Conservation (phyloP, 2,888 invertebrate species). For the Boloria euphrosyne region DNA sequence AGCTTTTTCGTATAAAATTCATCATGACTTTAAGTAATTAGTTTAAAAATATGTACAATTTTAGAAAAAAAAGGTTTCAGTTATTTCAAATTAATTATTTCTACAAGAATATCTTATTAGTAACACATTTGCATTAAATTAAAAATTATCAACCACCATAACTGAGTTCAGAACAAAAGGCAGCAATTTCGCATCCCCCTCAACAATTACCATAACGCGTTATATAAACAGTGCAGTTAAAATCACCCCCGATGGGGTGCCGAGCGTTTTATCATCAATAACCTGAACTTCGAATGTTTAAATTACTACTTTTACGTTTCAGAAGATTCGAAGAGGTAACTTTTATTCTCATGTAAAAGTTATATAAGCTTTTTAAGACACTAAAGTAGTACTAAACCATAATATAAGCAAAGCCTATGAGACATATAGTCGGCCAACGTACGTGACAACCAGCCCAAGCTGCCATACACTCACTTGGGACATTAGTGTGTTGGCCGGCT, state of each 20-base stretch:
- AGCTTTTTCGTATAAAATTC: too few species aligned
- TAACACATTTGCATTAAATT: background rate
- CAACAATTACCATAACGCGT: slow-evolving; percentile 32
- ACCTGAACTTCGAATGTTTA: slow-evolving; percentile 3
- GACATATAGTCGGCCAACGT: too few species aligned
- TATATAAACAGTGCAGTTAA: slow-evolving; percentile 31
- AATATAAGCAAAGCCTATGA: too few species aligned
- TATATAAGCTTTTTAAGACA: background rate
- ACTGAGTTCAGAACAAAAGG: slow-evolving; percentile 23
- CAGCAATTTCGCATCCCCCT: slow-evolving; percentile 23
- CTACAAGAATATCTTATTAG: background rate
- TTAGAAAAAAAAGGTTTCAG: too few species aligned
- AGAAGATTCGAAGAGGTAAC: slow-evolving; percentile 5
- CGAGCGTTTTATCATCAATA: slow-evolving; percentile 22
- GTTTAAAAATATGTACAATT: too few species aligned
- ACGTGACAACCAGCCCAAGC: too few species aligned
- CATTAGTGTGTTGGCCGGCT: too few species aligned
- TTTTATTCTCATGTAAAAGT: background rate
- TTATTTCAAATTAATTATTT: too few species aligned
- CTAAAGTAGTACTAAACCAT: too few species aligned
- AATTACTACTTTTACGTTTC: slow-evolving; percentile 8
- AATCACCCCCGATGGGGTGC: slow-evolving; percentile 24
- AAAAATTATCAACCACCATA: slow-evolving; percentile 18
- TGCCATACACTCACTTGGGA: too few species aligned
- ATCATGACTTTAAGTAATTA: too few species aligned